Evolutionary conservation across 1,140 invertebrate species (phyloP), one percentile per base, ranked within the genome.

Genomic region (Linepithema humile): DNA sequence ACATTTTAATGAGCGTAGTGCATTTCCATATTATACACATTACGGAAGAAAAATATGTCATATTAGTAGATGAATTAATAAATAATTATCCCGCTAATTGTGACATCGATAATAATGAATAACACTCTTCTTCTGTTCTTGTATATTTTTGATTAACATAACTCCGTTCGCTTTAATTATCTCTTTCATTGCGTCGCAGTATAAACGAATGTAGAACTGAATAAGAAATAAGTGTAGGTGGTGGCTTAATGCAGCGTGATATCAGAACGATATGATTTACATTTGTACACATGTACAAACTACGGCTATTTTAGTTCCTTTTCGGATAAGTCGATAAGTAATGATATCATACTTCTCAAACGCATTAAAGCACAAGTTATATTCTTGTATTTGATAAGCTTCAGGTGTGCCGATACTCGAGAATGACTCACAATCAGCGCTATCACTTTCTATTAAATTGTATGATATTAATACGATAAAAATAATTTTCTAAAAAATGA

Each of bases 51-150:
- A 74, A 74, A 38, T 35, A n/a, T 12, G 29, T 38, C 43, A 32
- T 43, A 35, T 59, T 32, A 5, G 59, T 48, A 0, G 45, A 67
- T 67, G 40, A 55, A 78, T 78, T 67, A 77, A 77, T 77, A 64
- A 64, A 55, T 69, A 53, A 78, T 67, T 38, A 40, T 17, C 32
- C 10, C 62, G 12, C 9, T 78, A 69, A 67, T 77, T 50, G 23
- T 43, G 57, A 67, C 45, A 38, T 53, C 43, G 59, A 15, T 40
- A 77, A 65, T 29, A 17, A 43, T 35, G 10, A 6, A 2, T 32
- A 53, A 5, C 26, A 29, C 29, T 23, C 20, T 65, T 77, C 26
- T 50, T 77, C n/a, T 77, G 10, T 45, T 45, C 15, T 15, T 45
- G 43, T 40, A n/a, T 1, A n/a, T 32, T 23, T 77, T 65, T 50